These are phyloP conservation scores for Aricia agestis DNA, from an alignment of 1,140 invertebrate genomes.

Conservation along the genomic window DNA sequence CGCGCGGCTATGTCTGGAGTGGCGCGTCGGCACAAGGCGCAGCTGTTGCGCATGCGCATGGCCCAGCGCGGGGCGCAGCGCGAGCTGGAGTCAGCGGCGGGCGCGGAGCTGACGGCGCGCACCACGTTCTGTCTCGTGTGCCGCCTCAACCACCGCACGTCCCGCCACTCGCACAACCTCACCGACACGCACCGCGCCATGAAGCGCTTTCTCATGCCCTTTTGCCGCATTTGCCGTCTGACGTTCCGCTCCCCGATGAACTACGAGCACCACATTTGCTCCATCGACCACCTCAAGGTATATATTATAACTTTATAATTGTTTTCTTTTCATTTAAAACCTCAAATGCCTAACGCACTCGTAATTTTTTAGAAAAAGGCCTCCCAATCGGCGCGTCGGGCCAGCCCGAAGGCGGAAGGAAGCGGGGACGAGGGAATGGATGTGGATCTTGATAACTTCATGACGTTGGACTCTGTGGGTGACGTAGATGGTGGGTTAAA, in stretches of 20 bases:
- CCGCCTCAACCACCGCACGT: conserved; percentile 87
- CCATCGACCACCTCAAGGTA: conserved; percentile 86
- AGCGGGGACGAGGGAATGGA: conserved; percentile 84
- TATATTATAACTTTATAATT: too few relatives aligned
- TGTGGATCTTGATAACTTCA: conserved; percentile 88
- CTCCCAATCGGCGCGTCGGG: conserved; percentile 45
- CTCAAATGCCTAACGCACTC: too few relatives aligned
- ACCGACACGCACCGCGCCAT: conserved; percentile 87
- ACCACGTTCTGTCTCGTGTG: conserved; percentile 86
- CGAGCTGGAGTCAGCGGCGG: conserved; percentile 81
- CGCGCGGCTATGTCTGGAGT: conserved; percentile 83
- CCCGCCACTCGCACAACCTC: conserved; percentile 83
- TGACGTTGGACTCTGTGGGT: conserved; percentile 89
- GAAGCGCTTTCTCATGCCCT: conserved; percentile 88
- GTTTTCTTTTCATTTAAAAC: too few relatives aligned
- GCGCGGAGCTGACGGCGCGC: conserved; percentile 79
- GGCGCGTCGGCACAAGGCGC: conserved; percentile 82
- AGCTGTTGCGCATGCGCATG: conserved; percentile 83
- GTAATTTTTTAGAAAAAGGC: conserved; percentile 76
- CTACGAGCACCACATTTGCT: conserved; percentile 87
- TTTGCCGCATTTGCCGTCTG: conserved; percentile 83
- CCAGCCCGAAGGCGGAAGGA: conserved; percentile 70
- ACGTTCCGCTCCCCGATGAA: conserved; percentile 88
- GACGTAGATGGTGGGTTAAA: conserved; percentile 84
- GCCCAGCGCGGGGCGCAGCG: conserved; percentile 85